phyloP scores from a whole-genome alignment of 2,797 vertebrate species.

The Taenioides sp. region DNA sequence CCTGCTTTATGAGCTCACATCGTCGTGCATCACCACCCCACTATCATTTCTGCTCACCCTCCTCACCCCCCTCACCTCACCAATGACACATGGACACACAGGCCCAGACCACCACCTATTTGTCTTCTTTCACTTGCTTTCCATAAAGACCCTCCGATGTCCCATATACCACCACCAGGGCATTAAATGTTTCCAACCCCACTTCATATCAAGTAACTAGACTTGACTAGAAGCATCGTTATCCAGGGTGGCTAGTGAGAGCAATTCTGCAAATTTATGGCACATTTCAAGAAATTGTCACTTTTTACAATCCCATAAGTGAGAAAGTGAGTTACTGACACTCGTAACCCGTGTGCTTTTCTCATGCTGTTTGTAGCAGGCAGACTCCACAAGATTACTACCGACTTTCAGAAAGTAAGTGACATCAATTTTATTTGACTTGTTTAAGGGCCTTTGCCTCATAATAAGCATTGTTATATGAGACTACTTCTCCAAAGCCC shows the following conservation, averaged over 20 bases:
- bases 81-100: slow-evolving; percentile 76
- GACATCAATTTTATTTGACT: slow-evolving; percentile 81
- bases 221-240: slow-evolving; percentile 85
- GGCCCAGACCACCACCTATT: slow-evolving; percentile 84
- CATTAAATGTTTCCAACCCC: slow-evolving; percentile 91
- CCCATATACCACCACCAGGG: slow-evolving; percentile 80
- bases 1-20: slow-evolving; percentile 89
- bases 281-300: slow-evolving; percentile 91
- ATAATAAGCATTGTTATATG: slow-evolving; percentile 77
- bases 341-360: slow-evolving; percentile 85
- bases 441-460: slow-evolving; percentile 76
- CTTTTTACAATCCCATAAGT: slow-evolving; percentile 97
- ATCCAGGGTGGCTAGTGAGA: slow-evolving; percentile 81
- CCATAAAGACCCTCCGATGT: slow-evolving; percentile 83
- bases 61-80: slow-evolving; percentile 11
- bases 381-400: slow-evolving; percentile 78
- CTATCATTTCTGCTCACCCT: slow-evolving; percentile 68
- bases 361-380: slow-evolving; percentile 86
- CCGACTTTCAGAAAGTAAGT: slow-evolving; percentile 73
- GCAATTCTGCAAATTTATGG: slow-evolving; percentile 93
- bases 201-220: slow-evolving; percentile 90
- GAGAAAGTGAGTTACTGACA: slow-evolving; percentile 88
- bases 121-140: slow-evolving; percentile 78
- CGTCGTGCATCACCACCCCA: slow-evolving; percentile 83
- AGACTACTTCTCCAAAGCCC: slow-evolving; percentile 57